A percentile compares a stretch with the other conserved stretches of the same genome.
These are phyloP conservation scores for Orbicella faveolata DNA, from an alignment of 64 coral and sea anemone species.

Conservation along the genomic window DNA sequence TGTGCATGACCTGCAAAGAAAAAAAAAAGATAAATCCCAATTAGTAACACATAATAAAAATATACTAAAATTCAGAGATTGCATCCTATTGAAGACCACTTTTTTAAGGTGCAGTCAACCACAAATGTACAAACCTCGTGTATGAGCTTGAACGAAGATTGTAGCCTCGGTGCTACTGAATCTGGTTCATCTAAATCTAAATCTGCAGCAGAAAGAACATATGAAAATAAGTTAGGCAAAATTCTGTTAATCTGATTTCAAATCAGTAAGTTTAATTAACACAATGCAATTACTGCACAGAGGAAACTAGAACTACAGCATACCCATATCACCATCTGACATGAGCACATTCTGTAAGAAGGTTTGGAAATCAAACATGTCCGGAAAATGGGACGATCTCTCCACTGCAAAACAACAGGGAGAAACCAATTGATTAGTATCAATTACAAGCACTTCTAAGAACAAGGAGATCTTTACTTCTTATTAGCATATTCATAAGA, in stretches of 20 bases:
- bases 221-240: not conserved
- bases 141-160: slow-evolving; percentile 37
- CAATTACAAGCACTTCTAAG: not conserved
- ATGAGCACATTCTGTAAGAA: slow-evolving; percentile 73
- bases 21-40: not conserved
- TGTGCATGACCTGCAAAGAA: slow-evolving; percentile 64
- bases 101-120: no score
- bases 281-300: no score
- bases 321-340: slow-evolving; percentile 28
- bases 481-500: no score
- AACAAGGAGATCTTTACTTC: not conserved
- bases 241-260: not conserved
- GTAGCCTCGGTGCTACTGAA: slow-evolving; percentile 14
- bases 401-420: slow-evolving; percentile 48
- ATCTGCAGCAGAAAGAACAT: not conserved
- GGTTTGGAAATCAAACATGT: slow-evolving; percentile 77
- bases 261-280: not conserved
- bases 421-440: not conserved
- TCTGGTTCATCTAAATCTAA: slow-evolving; percentile 37
- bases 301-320: not conserved
- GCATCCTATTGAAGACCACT: no score
- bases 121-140: slow-evolving; percentile 22
- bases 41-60: not conserved
- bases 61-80: not conserved
- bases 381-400: slow-evolving; percentile 45